Percentiles rank a stretch among this genome's conserved stretches.
Conservation (phyloP, 2,888 invertebrate species). For the Itoplectis maculator region DNA sequence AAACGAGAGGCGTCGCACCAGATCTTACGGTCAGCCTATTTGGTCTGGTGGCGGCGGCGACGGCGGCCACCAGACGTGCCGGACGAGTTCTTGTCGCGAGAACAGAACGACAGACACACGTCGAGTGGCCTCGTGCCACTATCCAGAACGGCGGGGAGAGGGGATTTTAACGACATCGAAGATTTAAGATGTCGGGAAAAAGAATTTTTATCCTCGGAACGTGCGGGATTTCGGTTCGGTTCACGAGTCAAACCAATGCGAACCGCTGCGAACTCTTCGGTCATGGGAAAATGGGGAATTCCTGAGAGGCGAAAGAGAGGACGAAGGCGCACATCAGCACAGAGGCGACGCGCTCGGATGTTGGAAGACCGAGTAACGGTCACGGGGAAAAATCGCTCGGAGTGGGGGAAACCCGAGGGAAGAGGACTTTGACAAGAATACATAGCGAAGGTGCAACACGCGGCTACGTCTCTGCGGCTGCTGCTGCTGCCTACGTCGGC, state of each 20-base stretch:
- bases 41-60: conserved; percentile 36
- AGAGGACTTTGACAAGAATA: conserved; percentile 13
- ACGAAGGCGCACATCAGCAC: conserved; percentile 5
- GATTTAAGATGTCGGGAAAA: conserved; percentile 11
- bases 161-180: conserved; percentile 16
- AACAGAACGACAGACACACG: no score
- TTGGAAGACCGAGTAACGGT: conserved; percentile 59
- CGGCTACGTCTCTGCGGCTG: not conserved
- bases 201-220: not conserved
- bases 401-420: conserved; percentile 1
- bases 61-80: not conserved
- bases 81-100: conserved; percentile 50
- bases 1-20: conserved; percentile 46
- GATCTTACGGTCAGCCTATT: conserved; percentile 26
- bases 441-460: not conserved
- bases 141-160: conserved; percentile 34
- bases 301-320: conserved; percentile 24
- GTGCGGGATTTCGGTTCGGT: not conserved
- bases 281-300: conserved; percentile 49
- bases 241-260: conserved; percentile 1
- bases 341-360: conserved; percentile 14
- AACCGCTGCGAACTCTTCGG: conserved; percentile 3
- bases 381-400: conserved; percentile 44
- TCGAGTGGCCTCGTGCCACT: conserved; percentile 59
- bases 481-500: conserved; percentile 3